Conservation (phyloP, 2,888 invertebrate genomes). For the Caenorhabditis virilis region DNA sequence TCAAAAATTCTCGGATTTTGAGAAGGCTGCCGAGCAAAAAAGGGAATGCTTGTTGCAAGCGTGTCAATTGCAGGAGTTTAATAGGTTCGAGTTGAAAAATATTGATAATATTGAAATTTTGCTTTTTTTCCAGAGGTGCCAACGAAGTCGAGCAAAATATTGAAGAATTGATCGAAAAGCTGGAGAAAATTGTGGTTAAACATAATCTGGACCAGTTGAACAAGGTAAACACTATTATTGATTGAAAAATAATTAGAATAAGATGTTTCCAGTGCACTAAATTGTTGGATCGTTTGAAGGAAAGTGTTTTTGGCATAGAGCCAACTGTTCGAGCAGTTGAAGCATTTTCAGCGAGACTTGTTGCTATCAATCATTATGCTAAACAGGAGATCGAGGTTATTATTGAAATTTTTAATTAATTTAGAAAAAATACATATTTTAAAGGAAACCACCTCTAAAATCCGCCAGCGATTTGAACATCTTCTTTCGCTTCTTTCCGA, state of each 20-base stretch:
- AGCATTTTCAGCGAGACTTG: too few species aligned
- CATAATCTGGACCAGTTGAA: constrained; percentile 6
- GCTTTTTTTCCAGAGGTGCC: constrained; percentile 6
- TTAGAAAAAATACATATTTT: too few species aligned
- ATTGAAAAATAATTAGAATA: too few species aligned
- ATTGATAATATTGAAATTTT: neutral
- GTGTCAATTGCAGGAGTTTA: constrained; percentile 13
- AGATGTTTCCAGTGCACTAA: too few species aligned
- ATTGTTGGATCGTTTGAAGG: too few species aligned
- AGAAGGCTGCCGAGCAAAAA: constrained; percentile 12
- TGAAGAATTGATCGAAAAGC: constrained; percentile 11
- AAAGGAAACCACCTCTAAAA: neutral
- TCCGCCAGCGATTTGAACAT: constrained; percentile 10
- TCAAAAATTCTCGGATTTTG: constrained; percentile 21
- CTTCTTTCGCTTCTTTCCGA: constrained; percentile 8
- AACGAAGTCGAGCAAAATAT: constrained; percentile 9
- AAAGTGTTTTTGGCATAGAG: too few species aligned
- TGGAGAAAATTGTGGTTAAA: constrained; percentile 4
- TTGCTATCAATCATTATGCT: too few species aligned
- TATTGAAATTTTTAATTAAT: too few species aligned
- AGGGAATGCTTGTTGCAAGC: constrained; percentile 13
- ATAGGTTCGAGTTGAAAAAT: constrained; percentile 4
- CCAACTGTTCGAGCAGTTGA: too few species aligned
- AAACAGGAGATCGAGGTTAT: too few species aligned
- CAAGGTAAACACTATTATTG: constrained; percentile 5